Conservation (phyloP, 2,113 vertebrate genomes). For the Nansenia antarctica region DNA sequence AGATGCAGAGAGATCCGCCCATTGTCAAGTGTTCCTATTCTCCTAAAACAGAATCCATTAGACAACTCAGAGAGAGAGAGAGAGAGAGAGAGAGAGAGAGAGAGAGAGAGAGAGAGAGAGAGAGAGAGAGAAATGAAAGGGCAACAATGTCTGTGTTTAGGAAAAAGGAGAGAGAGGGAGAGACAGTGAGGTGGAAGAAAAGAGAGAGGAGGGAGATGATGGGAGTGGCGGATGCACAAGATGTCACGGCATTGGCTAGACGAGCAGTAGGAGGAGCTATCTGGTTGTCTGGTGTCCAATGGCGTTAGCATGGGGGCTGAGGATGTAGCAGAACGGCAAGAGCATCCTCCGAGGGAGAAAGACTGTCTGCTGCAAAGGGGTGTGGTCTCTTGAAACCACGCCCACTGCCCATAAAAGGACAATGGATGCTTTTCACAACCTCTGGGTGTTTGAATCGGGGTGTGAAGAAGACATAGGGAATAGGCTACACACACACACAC, state of each 20-base stretch:
- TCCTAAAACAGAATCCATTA: conserved; percentile 42
- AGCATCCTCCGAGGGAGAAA: conserved; percentile 43
- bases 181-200: conserved; percentile 53
- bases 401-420: conserved; percentile 60
- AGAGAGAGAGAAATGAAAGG: conserved; percentile 60
- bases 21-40: conserved; percentile 59
- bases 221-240: conserved; percentile 33
- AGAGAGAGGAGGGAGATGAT: conserved; percentile 47
- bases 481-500: too few relatives aligned
- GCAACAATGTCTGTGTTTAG: conserved; percentile 64
- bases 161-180: conserved; percentile 50
- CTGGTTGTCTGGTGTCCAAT: conserved; percentile 57
- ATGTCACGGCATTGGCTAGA: conserved; percentile 44
- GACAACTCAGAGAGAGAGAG: conserved; percentile 9
- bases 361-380: conserved; percentile 67
- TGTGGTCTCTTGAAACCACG: conserved; percentile 42
- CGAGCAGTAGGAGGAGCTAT: conserved; percentile 52
- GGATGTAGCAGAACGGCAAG: conserved; percentile 36
- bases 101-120: conserved; percentile 45
- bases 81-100: conserved; percentile 50
- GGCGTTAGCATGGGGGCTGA: conserved; percentile 39
- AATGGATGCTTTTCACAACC: conserved; percentile 43
- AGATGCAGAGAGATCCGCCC: conserved; percentile 36
- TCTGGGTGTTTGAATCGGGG: conserved; percentile 11
- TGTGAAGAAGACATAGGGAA: conserved; percentile 9